phyloP scores from a whole-genome alignment of 2,113 vertebrate species.

The Beaufortia kweichowensis region DNA sequence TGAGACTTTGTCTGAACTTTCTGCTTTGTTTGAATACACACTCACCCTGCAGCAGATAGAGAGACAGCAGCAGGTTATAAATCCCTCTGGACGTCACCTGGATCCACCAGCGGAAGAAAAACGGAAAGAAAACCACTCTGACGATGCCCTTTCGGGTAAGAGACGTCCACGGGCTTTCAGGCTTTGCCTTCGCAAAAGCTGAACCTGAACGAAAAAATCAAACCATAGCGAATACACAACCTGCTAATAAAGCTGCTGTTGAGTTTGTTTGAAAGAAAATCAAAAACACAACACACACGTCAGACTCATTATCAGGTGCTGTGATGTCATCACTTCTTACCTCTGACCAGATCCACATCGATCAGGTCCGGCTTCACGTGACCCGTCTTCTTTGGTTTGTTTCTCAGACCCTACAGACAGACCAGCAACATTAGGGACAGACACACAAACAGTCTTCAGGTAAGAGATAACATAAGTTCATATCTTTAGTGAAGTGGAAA shows the following conservation, averaged over 20 bases:
- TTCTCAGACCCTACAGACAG: conserved; percentile 89
- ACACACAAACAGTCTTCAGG: background rate
- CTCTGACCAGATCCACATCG: conserved; percentile 98
- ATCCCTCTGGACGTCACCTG: conserved; percentile 95
- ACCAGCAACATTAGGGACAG: conserved; percentile 44
- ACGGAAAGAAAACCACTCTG: conserved; percentile 94
- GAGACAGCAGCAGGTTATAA: conserved; percentile 89
- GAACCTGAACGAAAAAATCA: conserved; percentile 77
- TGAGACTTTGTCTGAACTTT: no score
- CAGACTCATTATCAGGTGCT: background rate
- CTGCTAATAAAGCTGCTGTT: no score
- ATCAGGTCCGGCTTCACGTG: conserved; percentile 98
- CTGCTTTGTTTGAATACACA: no score
- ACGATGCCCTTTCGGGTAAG: conserved; percentile 97
- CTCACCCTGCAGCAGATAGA: conserved; percentile 95
- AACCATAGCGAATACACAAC: background rate
- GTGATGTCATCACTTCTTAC: conserved; percentile 66
- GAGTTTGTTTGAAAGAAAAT: no score
- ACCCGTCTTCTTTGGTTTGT: conserved; percentile 99
- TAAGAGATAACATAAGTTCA: background rate
- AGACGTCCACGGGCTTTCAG: conserved; percentile 98
- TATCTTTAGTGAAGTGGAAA: no score
- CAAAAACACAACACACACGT: background rate
- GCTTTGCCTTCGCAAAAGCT: conserved; percentile 98
- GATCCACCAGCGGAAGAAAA: conserved; percentile 98